Percentiles rank a stretch among this genome's conserved stretches.
phyloP scores from a whole-genome alignment of 2,888 invertebrate species.

The Germaria angustata region DNA sequence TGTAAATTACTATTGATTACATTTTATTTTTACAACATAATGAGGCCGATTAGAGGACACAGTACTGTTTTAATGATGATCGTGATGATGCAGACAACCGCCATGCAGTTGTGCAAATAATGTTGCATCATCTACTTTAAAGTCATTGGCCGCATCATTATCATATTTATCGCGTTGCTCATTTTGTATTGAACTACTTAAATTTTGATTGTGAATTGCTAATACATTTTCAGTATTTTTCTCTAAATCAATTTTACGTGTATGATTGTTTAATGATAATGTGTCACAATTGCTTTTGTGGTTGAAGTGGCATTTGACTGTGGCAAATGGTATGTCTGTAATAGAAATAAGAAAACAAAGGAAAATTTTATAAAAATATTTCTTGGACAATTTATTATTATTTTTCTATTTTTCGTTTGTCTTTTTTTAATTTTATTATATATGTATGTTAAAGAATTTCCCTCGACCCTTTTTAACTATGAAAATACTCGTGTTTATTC shows the following conservation, averaged over 20 bases:
- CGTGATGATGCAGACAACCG: constrained; percentile 73
- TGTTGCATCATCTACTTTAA: constrained; percentile 69
- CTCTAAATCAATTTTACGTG: constrained; percentile 62
- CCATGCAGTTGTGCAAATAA: constrained; percentile 75
- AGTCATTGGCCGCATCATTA: constrained; percentile 48
- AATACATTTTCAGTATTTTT: constrained; percentile 56
- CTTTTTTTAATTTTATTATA: background rate
- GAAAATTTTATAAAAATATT: constrained; percentile 33
- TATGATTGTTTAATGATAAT: constrained; percentile 41
- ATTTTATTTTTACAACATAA: background rate
- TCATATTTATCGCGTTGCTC: constrained; percentile 29
- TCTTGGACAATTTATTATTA: background rate
- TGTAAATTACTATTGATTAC: constrained; percentile 7
- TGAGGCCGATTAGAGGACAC: background rate
- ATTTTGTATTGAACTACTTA: constrained; percentile 27
- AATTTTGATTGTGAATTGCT: constrained; percentile 19
- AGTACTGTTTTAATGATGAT: background rate
- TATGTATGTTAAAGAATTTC: background rate
- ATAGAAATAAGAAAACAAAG: constrained; percentile 44
- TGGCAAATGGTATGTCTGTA: constrained; percentile 54
- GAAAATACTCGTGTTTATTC: too few relatives aligned
- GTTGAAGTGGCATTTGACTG: constrained; percentile 42
- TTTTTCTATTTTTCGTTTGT: background rate
- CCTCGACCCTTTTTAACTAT: too few relatives aligned
- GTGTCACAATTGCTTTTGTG: constrained; percentile 42